Evolutionary conservation across 2,113 vertebrate species (phyloP), one percentile per base, ranked within the genome.

Genomic region (Dissostichus mawsoni): DNA sequence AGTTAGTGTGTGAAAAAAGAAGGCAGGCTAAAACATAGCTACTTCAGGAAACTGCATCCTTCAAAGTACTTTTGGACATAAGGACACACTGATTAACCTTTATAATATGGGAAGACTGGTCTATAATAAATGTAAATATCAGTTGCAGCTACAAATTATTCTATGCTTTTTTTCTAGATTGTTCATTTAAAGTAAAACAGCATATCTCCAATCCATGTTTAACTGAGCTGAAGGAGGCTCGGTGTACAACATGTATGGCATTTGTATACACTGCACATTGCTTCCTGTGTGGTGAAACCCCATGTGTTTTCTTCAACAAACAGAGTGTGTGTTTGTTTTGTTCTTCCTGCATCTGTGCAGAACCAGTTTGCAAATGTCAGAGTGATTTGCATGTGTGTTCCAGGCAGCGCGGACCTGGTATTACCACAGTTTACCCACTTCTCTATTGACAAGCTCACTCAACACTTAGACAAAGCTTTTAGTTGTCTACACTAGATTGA

Each of bases 371-470:
- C 90, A 91, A 84, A 90, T 92, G 82, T 81, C 33, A 57, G n/a
- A 65, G 36, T 74, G 41, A 92, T 95, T 94, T 94, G 91, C 94
- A 94, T 94, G 84, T 94, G 84, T 55, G 29, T 88, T 92, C 76
- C 80, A n/a, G 48, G 69, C 20, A 69, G 66, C 73, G 66, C 71
- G 2, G 48, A 55, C 45, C 50, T 25, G 36, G 44, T 52, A 18
- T 67, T 69, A 29, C 61, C 58, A 61, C 48, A 52, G 18, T 79
- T 74, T 63, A 55, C 74, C 57, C 45, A 52, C 72, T 85, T 86
- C 71, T 61, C 56, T 69, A 18, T 68, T 80, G 53, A 68, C 18
- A 52, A 50, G 36, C 71, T 62, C 62, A 12, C 18, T 66, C 13
- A 25, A 55, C 33, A 47, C 2, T 52, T 11, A 14, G 23, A 4